A percentile compares a stretch with the other conserved stretches of the same genome.
phyloP scores from a whole-genome alignment of 2,888 invertebrate genomes.

The Xestia rhomboidea region DNA sequence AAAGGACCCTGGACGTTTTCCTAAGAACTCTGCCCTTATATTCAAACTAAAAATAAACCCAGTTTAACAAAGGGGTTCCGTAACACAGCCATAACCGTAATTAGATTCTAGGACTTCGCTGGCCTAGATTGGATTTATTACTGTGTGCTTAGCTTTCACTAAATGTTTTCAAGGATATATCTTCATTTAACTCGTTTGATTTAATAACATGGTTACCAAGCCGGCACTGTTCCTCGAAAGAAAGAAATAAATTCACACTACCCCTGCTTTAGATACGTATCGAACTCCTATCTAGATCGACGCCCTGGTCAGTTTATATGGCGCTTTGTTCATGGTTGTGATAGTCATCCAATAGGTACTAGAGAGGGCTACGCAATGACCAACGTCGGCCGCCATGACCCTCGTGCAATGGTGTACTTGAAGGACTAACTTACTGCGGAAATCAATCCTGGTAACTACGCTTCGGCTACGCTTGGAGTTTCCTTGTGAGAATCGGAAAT shows the following conservation, averaged over 20 bases:
- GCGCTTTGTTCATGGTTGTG: not conserved
- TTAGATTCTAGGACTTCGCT: no score
- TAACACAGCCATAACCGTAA: no score
- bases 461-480: not conserved
- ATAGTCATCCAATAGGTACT: not conserved
- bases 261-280: slow-evolving; percentile 20
- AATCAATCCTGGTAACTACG: not conserved
- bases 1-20: no score
- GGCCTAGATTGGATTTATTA: no score
- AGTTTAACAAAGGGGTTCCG: no score
- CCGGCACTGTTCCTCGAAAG: not conserved
- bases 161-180: not conserved
- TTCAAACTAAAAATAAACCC: no score
- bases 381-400: not conserved
- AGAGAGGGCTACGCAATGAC: not conserved
- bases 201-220: not conserved
- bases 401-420: not conserved
- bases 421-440: not conserved
- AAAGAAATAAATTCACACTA: slow-evolving; percentile 17
- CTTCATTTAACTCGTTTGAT: not conserved
- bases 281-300: slow-evolving; percentile 19
- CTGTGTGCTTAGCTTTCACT: no score
- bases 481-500: not conserved
- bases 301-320: not conserved
- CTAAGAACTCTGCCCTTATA: no score